Evolutionary conservation across 1,140 invertebrate genomes (phyloP).

Genomic region (Brachionus rotundiformis): DNA sequence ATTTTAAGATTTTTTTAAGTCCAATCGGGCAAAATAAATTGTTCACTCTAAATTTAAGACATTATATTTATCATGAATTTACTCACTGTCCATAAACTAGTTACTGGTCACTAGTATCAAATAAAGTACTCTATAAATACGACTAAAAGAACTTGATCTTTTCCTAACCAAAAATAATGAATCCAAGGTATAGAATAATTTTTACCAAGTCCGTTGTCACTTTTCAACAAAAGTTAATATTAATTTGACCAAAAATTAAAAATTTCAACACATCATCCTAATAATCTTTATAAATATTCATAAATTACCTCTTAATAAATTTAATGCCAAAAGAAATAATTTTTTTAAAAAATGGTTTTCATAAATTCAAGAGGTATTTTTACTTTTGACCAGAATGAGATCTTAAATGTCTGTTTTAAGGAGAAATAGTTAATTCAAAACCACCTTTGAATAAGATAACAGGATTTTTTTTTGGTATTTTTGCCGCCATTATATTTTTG

Average conservation of each 20-base stretch:
- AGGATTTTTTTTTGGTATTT: constrained; percentile 9
- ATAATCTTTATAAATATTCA: background rate
- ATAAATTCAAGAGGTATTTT: constrained; percentile 22
- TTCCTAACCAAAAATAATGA: background rate
- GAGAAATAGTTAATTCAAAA: constrained; percentile 26
- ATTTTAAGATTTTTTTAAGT: too few species aligned
- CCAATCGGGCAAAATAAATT: too few species aligned
- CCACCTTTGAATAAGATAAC: background rate
- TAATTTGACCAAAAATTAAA: background rate
- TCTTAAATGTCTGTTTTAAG: background rate
- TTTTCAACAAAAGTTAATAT: background rate
- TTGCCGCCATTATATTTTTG: background rate
- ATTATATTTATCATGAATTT: background rate
- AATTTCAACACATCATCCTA: constrained; percentile 11
- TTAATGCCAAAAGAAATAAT: background rate
- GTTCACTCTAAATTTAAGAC: background rate
- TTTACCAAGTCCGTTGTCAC: background rate
- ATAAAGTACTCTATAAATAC: background rate
- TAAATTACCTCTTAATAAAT: background rate
- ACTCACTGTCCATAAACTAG: background rate
- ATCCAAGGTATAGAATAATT: background rate
- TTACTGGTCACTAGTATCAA: background rate
- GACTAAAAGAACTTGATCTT: background rate
- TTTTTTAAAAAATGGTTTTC: constrained; percentile 21
- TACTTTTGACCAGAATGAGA: background rate